Conservation (phyloP, 2,888 invertebrate species). For the Napeogenes sylphis region DNA sequence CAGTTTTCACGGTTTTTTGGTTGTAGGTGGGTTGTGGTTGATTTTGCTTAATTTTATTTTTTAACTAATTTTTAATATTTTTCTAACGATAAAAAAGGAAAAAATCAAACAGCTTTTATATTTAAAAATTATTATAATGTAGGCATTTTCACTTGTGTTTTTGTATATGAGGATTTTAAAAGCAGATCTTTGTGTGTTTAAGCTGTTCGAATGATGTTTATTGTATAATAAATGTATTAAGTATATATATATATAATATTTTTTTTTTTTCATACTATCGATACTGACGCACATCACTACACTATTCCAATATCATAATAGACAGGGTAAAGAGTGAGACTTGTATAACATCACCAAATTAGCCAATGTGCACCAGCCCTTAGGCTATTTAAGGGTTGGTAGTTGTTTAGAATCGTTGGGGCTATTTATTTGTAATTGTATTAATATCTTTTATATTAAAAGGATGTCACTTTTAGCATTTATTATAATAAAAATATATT, state of each 20-base stretch:
- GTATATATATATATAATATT: not conserved
- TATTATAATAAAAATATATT: not conserved
- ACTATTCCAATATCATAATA: slow-evolving; percentile 71
- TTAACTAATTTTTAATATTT: no score
- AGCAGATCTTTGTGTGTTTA: no score
- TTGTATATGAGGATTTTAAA: no score
- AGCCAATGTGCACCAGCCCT: slow-evolving; percentile 71
- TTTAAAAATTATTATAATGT: no score
- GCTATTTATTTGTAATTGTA: not conserved
- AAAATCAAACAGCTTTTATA: no score
- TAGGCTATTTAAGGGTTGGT: slow-evolving; percentile 60
- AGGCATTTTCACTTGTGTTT: no score
- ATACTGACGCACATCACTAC: slow-evolving; percentile 25
- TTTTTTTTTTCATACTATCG: slow-evolving; percentile 13
- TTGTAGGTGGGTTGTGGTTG: no score
- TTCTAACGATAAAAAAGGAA: no score
- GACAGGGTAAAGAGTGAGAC: slow-evolving; percentile 60
- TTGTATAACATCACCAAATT: slow-evolving; percentile 77
- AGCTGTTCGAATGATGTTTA: no score
- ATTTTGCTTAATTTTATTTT: no score
- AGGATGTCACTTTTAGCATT: not conserved
- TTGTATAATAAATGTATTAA: no score
- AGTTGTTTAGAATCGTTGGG: slow-evolving; percentile 11
- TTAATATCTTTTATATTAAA: not conserved
- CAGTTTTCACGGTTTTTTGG: no score